These are phyloP conservation scores for Leptarthrus brevirostris DNA, from an alignment of 2,888 invertebrate genomes.

Conservation along the genomic window DNA sequence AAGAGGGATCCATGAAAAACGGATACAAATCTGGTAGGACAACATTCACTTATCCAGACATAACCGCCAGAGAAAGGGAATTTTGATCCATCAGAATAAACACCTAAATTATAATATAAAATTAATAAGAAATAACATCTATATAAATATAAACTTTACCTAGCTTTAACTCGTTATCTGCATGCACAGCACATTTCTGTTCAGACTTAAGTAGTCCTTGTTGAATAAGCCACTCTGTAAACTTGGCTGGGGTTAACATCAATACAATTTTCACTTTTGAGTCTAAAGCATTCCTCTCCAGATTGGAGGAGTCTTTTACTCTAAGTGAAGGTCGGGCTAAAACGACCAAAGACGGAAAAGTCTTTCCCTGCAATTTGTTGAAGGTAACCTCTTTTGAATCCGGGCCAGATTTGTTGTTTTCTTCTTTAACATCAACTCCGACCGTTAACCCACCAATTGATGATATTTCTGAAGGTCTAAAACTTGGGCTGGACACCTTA, in stretches of 20 bases:
- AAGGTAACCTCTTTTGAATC: slow-evolving; percentile 81
- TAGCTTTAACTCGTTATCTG: slow-evolving; percentile 77
- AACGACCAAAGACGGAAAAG: slow-evolving; percentile 87
- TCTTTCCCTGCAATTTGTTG: slow-evolving; percentile 81
- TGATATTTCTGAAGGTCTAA: slow-evolving; percentile 77
- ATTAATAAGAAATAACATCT: background rate
- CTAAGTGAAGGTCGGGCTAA: slow-evolving; percentile 83
- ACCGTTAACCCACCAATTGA: slow-evolving; percentile 79
- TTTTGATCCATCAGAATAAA: slow-evolving; percentile 86
- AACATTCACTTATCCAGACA: slow-evolving; percentile 91
- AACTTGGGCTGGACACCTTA: slow-evolving; percentile 62
- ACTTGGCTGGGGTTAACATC: slow-evolving; percentile 84
- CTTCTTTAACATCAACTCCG: slow-evolving; percentile 70
- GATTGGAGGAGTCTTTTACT: slow-evolving; percentile 73
- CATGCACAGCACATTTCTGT: slow-evolving; percentile 80
- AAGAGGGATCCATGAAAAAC: slow-evolving; percentile 89
- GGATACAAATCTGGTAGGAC: slow-evolving; percentile 85
- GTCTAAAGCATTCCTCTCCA: slow-evolving; percentile 76
- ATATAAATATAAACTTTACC: slow-evolving; percentile 67
- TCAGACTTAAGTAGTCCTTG: slow-evolving; percentile 84
- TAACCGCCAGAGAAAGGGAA: slow-evolving; percentile 91
- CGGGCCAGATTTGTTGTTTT: slow-evolving; percentile 71
- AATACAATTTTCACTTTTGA: slow-evolving; percentile 84
- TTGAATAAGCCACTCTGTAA: slow-evolving; percentile 91
- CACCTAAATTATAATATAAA: slow-evolving; percentile 70